These are phyloP conservation scores for Drosophila siamana DNA, from an alignment of 2,888 invertebrate genomes.

Conservation along the genomic window DNA sequence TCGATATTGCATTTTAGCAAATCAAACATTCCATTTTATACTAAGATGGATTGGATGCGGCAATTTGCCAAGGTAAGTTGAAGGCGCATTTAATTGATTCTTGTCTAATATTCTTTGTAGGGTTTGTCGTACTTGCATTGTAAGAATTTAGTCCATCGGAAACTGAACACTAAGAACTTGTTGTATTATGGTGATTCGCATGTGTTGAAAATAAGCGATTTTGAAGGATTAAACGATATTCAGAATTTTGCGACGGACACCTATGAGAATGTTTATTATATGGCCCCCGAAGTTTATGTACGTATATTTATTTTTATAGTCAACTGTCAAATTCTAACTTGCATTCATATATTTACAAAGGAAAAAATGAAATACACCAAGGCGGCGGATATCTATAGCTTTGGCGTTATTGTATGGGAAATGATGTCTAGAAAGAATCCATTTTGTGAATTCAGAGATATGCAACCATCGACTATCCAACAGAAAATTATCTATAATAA, in stretches of 20 bases:
- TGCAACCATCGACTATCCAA: too few relatives aligned
- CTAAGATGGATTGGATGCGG: constrained; percentile 17
- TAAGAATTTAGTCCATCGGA: not conserved
- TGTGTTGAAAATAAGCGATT: constrained; percentile 26
- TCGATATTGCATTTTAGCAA: not conserved
- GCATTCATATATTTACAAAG: not conserved
- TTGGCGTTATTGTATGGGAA: not conserved
- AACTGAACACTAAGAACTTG: constrained; percentile 24
- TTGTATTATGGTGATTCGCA: not conserved
- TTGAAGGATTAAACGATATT: too few relatives aligned
- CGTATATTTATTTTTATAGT: not conserved
- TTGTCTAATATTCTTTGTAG: not conserved
- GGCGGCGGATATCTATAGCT: not conserved
- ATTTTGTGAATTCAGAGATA: not conserved
- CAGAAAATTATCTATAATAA: too few relatives aligned
- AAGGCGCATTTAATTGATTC: not conserved
- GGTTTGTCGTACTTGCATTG: constrained; percentile 17
- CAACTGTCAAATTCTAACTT: not conserved
- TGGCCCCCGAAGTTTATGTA: constrained; percentile 29
- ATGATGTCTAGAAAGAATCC: not conserved
- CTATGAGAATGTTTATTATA: constrained; percentile 4
- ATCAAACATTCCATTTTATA: not conserved
- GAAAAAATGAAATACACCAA: not conserved
- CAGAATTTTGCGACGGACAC: too few relatives aligned
- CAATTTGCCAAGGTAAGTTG: constrained; percentile 19